Conservation (phyloP, 2,797 vertebrate genomes). For the Lepilemur septentrionalis region DNA sequence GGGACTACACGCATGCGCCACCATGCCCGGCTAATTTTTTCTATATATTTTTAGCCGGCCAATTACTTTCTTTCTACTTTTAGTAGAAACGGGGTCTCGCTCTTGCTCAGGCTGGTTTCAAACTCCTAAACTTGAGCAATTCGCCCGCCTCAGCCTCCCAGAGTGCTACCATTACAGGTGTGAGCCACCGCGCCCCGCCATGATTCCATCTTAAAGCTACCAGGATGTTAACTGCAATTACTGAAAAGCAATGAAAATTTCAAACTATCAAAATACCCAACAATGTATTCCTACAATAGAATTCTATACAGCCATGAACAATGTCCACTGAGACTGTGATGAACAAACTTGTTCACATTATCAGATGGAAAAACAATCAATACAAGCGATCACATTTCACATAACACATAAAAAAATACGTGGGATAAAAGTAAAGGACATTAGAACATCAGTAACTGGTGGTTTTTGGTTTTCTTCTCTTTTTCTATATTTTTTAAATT, state of each 20-base stretch:
- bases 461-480: neutral
- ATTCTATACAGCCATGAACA: neutral
- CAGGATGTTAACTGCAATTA: neutral
- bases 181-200: no score
- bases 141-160: no score
- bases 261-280: neutral
- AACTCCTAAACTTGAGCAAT: no score
- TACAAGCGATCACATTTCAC: neutral
- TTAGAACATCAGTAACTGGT: neutral
- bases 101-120: no score
- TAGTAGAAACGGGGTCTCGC: no score
- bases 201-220: neutral
- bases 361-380: neutral
- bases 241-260: conserved; percentile 23
- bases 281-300: neutral
- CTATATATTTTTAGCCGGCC: no score
- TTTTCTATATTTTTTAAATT: neutral
- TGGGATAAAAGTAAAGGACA: neutral
- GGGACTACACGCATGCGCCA: no score
- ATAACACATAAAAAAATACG: neutral
- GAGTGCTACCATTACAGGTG: no score
- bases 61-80: no score
- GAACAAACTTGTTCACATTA: neutral
- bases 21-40: no score
- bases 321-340: neutral